Conservation (phyloP, 2,888 invertebrate genomes). For the Trachelus iudaicus region DNA sequence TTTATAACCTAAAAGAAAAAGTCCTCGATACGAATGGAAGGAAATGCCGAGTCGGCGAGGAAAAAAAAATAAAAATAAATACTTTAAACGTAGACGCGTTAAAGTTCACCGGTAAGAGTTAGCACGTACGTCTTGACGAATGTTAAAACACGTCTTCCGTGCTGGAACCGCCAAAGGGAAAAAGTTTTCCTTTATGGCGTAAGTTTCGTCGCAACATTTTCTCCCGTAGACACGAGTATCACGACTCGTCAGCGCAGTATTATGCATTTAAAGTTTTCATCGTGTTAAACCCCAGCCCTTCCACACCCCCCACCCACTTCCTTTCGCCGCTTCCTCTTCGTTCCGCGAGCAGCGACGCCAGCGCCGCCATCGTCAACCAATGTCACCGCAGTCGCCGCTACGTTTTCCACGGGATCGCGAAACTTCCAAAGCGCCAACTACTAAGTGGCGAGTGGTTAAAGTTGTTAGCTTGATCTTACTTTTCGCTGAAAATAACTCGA, state of each 20-base stretch:
- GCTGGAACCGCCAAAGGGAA: too few species aligned
- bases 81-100: too few species aligned
- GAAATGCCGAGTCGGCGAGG: too few species aligned
- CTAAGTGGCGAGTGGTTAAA: constrained; percentile 19
- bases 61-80: too few species aligned
- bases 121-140: too few species aligned
- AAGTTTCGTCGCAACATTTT: neutral
- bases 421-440: constrained; percentile 10
- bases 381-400: neutral
- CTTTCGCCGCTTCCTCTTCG: neutral
- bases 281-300: constrained; percentile 5
- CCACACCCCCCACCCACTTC: neutral
- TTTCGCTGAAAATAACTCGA: neutral
- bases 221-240: neutral
- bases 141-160: too few species aligned
- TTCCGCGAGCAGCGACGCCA: neutral
- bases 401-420: neutral
- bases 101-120: too few species aligned
- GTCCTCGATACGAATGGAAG: too few species aligned
- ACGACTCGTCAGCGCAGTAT: constrained; percentile 2
- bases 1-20: too few species aligned
- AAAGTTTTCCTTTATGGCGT: too few species aligned
- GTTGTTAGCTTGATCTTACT: constrained; percentile 15
- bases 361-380: neutral
- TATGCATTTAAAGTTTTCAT: constrained; percentile 20